Conservation (phyloP, 2,888 invertebrate species). For the Ophioninae sp. region DNA sequence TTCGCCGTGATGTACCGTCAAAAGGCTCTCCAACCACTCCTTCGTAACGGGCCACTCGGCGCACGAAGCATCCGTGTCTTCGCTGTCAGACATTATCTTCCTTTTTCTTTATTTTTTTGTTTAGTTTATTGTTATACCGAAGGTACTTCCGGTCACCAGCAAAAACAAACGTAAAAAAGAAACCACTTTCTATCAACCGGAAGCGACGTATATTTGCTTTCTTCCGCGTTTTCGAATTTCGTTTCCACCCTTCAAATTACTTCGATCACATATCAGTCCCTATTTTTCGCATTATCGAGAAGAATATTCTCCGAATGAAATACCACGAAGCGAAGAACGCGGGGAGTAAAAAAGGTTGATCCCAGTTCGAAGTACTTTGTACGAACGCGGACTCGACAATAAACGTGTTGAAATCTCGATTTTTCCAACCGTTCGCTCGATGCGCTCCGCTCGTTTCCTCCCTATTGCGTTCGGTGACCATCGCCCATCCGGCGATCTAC, state of each 20-base stretch:
- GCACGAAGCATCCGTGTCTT: slow-evolving; percentile 81
- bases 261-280: slow-evolving; percentile 2
- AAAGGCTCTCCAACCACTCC: slow-evolving; percentile 83
- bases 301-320: slow-evolving; percentile 1
- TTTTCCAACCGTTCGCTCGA: slow-evolving; percentile 53
- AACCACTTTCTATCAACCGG: neutral
- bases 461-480: slow-evolving; percentile 64
- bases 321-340: slow-evolving; percentile 8
- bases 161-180: slow-evolving; percentile 1
- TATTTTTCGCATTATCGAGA: slow-evolving; percentile 6
- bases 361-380: slow-evolving; percentile 39
- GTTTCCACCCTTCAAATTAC: too few relatives aligned
- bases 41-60: slow-evolving; percentile 82
- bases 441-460: slow-evolving; percentile 66
- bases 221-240: neutral
- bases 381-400: slow-evolving; percentile 45
- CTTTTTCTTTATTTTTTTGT: neutral
- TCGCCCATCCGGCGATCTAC: slow-evolving; percentile 63
- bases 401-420: slow-evolving; percentile 43
- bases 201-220: neutral
- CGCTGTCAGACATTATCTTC: slow-evolving; percentile 82
- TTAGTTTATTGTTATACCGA: neutral
- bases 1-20: slow-evolving; percentile 81
- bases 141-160: neutral
- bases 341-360: slow-evolving; percentile 4